A percentile compares a stretch with the other conserved stretches of the same genome.
phyloP scores from a whole-genome alignment of 2,888 invertebrate genomes.

The Tetanocera ferruginea region DNA sequence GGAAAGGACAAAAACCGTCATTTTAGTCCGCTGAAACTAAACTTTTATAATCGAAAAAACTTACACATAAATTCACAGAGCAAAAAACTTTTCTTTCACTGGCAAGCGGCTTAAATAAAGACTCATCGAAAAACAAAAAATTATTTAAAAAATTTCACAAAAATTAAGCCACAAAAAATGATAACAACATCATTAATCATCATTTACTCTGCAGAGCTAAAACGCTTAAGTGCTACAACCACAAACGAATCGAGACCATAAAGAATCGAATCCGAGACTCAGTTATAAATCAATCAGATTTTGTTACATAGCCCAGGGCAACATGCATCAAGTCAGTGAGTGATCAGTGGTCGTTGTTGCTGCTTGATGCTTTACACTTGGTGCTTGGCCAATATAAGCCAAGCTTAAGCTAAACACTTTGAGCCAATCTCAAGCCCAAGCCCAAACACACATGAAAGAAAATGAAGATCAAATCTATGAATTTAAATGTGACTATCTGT shows the following conservation, averaged over 20 bases:
- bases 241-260: not conserved
- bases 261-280: conserved; percentile 31
- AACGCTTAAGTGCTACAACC: not conserved
- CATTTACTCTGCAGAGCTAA: conserved; percentile 54
- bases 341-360: not conserved
- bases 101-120: too few species aligned
- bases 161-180: conserved; percentile 61
- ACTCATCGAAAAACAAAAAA: not conserved
- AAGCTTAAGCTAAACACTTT: not conserved
- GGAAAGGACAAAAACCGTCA: too few species aligned
- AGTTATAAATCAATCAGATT: conserved; percentile 64
- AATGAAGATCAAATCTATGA: conserved; percentile 3
- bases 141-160: conserved; percentile 13
- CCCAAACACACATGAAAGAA: not conserved
- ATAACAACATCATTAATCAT: conserved; percentile 65
- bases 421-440: not conserved
- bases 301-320: conserved; percentile 53
- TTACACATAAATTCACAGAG: too few species aligned
- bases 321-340: not conserved
- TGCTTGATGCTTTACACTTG: conserved; percentile 15
- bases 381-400: not conserved
- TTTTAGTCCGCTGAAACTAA: too few species aligned
- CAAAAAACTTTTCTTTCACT: too few species aligned
- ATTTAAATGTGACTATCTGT: not conserved
- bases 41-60: too few species aligned